These are phyloP conservation scores for Drosophila azteca DNA, from an alignment of 1,140 invertebrate species.

Conservation along the genomic window DNA sequence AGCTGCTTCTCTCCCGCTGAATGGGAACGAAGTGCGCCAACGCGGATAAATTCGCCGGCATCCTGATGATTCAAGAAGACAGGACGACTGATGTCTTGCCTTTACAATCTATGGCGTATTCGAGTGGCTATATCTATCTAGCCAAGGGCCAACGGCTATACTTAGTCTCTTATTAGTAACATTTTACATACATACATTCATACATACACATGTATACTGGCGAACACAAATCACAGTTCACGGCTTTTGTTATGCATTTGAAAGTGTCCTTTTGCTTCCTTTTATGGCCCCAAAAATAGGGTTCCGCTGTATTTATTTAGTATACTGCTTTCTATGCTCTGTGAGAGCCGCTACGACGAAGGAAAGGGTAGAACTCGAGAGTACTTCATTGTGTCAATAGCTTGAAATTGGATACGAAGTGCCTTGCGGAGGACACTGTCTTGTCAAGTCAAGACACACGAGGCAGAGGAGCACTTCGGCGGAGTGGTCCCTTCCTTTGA, in stretches of 20 bases:
- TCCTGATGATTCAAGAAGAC: neutral
- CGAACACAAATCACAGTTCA: conserved; percentile 18
- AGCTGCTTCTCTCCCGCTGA: conserved; percentile 22
- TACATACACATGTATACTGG: too few relatives aligned
- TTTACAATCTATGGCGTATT: too few relatives aligned
- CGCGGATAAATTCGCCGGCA: conserved; percentile 45
- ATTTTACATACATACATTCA: too few relatives aligned
- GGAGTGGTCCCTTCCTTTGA: neutral
- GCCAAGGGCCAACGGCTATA: neutral
- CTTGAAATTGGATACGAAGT: conserved; percentile 57
- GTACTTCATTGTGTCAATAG: conserved; percentile 62
- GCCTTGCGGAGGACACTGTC: conserved; percentile 14
- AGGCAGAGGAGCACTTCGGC: too few relatives aligned
- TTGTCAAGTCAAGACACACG: neutral
- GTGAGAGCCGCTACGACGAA: neutral
- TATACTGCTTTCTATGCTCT: conserved; percentile 16
- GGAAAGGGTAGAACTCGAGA: conserved; percentile 22
- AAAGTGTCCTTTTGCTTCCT: conserved; percentile 16
- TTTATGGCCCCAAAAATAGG: conserved; percentile 32
- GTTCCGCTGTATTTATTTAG: conserved; percentile 30
- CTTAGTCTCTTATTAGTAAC: too few relatives aligned
- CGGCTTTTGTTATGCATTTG: conserved; percentile 32
- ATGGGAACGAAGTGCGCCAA: neutral
- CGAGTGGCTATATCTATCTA: conserved; percentile 2
- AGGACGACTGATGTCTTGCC: too few relatives aligned